Base-by-base conservation (phyloP, 35 echinoderm and acorn worm species). In the Eucidaris tribuloides region DNA sequence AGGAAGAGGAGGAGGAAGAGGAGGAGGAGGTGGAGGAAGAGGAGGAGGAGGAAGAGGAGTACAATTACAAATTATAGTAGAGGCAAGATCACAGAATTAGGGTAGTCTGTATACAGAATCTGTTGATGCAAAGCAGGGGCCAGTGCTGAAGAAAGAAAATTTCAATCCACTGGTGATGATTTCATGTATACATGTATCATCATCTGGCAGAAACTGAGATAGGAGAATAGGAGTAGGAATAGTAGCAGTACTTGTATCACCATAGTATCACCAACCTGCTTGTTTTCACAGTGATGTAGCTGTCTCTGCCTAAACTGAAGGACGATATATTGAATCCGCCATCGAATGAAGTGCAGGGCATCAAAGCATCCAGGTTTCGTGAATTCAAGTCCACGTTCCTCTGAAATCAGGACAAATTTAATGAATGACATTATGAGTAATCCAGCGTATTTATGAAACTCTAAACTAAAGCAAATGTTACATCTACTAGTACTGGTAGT, bases 301-400 rank as follows among this genome's bases (percentile, higher is more conserved):
- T 20, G 29, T 40, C 44, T 74, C 68, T 74, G 68, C 37, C 44
- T 74, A 36, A 42, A 74, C 37, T 74, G 68, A 7, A 74, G 37
- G 15, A 74, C 68, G 4, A 74, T 74, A 44, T 74, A 74, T 23
- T 74, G 68, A 7, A 74, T 74, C 7, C 44, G 38, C 68, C 68
- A 74, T 14, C 68, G 29, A 24, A 74, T 74, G 3, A 74, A 40
- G 37, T 74, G 68, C 24, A 74, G 2, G 37, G 68, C 68, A 74
- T 74, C 68, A 74, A 74, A 74, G 20, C 68, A 74, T 1, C 34
- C 68, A 9, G 68, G 68, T 36, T 74, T 74, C 2, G 68, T 74
- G 37, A 74, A 74, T 40, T 74, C 68, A 17, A 74, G n/a, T 44
- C 68, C 68, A 44, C 44, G 68, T 40, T 74, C 68, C 68, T 74